Evolutionary conservation across 2,888 invertebrate species (phyloP).

Genomic region (Eledona agricola): DNA sequence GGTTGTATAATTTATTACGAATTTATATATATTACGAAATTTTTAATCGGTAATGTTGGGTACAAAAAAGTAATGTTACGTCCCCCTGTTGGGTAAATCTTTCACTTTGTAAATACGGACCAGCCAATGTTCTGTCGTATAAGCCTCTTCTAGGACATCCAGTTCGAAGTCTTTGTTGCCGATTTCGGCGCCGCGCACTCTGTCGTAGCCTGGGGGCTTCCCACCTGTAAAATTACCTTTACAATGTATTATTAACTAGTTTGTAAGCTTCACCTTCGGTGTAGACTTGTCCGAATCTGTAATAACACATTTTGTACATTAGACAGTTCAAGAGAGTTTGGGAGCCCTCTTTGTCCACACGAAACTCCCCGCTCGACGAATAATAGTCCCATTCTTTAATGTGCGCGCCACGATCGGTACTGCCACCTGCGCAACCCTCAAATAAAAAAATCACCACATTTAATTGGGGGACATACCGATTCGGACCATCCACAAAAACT

Average conservation of each 20-base stretch:
- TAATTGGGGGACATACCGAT: slow-evolving; percentile 62
- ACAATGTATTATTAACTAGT: neutral
- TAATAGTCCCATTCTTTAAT: slow-evolving; percentile 98
- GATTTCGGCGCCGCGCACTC: slow-evolving; percentile 96
- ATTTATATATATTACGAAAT: slow-evolving; percentile 1
- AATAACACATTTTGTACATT: slow-evolving; percentile 99
- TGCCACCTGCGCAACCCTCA: slow-evolving; percentile 72
- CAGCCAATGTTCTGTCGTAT: slow-evolving; percentile 99
- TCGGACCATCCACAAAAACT: slow-evolving; percentile 99
- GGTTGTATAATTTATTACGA: slow-evolving; percentile 6
- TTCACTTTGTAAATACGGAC: slow-evolving; percentile 98
- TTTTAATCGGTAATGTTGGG: too few relatives aligned
- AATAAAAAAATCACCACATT: slow-evolving; percentile 62
- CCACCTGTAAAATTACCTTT: slow-evolving; percentile 64
- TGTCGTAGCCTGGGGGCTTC: slow-evolving; percentile 95
- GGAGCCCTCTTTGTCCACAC: slow-evolving; percentile 95
- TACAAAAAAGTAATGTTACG: slow-evolving; percentile 61
- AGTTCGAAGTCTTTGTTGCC: slow-evolving; percentile 98
- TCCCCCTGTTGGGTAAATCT: slow-evolving; percentile 88
- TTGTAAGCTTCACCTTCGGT: slow-evolving; percentile 78
- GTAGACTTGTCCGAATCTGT: slow-evolving; percentile 95
- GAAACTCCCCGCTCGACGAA: slow-evolving; percentile 93
- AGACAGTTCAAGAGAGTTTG: slow-evolving; percentile 92
- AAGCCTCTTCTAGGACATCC: slow-evolving; percentile 98
- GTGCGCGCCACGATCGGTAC: slow-evolving; percentile 92